Evolutionary conservation across 2,113 vertebrate species (phyloP).

Genomic region (Lepisosteus oculatus): DNA sequence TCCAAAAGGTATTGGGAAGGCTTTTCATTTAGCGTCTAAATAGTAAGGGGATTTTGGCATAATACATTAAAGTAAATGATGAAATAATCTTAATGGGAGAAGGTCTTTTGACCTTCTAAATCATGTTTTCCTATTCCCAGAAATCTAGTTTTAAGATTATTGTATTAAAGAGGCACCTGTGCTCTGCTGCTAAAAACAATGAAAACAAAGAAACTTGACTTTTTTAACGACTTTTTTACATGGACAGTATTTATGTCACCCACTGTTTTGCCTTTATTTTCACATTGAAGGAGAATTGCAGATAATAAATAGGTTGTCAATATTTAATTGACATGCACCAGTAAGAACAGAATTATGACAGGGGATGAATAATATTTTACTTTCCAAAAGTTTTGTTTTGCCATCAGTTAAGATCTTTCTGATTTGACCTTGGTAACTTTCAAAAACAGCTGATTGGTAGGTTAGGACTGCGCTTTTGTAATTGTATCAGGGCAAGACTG

Average conservation of each 20-base stretch:
- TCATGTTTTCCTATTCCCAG: too few species aligned
- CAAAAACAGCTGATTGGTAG: conserved; percentile 15
- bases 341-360: conserved; percentile 32
- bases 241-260: background rate
- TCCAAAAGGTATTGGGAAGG: too few species aligned
- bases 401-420: background rate
- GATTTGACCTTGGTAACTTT: conserved; percentile 25
- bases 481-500: conserved; percentile 49
- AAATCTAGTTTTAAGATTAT: too few species aligned
- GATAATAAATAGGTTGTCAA: conserved; percentile 41
- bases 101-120: too few species aligned
- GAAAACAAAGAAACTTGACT: background rate
- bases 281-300: conserved; percentile 31
- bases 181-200: background rate
- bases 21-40: too few species aligned
- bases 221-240: background rate
- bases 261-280: conserved; percentile 30
- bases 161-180: background rate
- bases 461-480: conserved; percentile 27
- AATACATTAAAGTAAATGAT: too few species aligned
- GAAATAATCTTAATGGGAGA: too few species aligned
- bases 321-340: conserved; percentile 52
- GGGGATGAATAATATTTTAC: conserved; percentile 44
- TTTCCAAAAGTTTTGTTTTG: conserved; percentile 8
- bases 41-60: too few species aligned